Evolutionary conservation across 2,797 vertebrate species (phyloP), one percentile per base, ranked within the genome.

Genomic region (Malurus leucopterus): DNA sequence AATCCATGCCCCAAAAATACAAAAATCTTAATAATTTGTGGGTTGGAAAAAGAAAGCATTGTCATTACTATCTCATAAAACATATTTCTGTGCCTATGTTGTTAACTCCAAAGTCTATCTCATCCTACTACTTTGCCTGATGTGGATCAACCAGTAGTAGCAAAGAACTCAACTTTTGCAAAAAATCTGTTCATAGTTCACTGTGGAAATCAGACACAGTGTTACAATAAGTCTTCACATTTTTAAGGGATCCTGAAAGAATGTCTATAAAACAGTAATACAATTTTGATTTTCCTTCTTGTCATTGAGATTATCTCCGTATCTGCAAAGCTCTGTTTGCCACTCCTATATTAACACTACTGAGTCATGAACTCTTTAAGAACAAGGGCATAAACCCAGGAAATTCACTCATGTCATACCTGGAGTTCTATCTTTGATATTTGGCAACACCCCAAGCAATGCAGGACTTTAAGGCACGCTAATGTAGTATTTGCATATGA

Each of bases 361-460:
- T 63, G 57, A 81, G 69, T 72, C 70, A 69, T 30, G 79, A 91
- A 72, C 55, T 82, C 61, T 69, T 59, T 27, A 44, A 55, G 77
- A 79, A 69, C 50, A 86, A 49, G 73, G 64, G 71, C 38, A 62
- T 77, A 94, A 95, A 88, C n/a, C 40, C 84, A 73, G 43, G 57
- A 84, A 96, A 95, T 58, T 92, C 67, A 74, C 24, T 71, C 23
- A 13, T 84, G 68, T 85, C 88, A 92, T 95, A 96, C 96, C 94
- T 96, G 85, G 16, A 74, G 65, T 65, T 89, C 65, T 93, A 64
- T 90, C 90, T 90, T 74, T 89, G 53, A 87, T 77, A 88, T 86
- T 92, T 96, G 91, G 93, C 91, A 84, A 61, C 82, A 70, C 51
- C 67, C 58, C 92, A 92, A 90, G 71, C 19, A 91, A 71, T 86